A percentile compares a stretch with the other conserved stretches of the same genome.
These are phyloP conservation scores for Mohoua ochrocephala DNA, from an alignment of 2,113 vertebrate genomes.

Conservation along the genomic window DNA sequence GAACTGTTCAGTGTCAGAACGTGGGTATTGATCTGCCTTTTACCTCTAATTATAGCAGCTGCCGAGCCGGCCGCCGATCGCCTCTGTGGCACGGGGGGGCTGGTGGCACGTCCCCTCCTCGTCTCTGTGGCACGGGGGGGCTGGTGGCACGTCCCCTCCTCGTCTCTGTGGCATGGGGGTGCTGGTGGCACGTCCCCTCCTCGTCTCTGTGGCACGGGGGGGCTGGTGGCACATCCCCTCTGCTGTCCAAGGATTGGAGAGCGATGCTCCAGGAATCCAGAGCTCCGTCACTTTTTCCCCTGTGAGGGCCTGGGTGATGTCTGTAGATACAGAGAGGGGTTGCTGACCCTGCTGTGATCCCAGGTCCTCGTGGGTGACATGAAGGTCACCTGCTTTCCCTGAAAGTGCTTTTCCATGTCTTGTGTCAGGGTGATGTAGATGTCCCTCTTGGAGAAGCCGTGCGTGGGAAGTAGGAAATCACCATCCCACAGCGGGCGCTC, in stretches of 20 bases:
- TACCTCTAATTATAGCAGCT: not conserved
- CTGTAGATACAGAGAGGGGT: not conserved
- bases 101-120: not conserved
- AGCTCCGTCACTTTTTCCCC: not conserved
- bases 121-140: rapidly evolving
- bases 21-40: not conserved
- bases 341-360: not conserved
- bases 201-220: not conserved
- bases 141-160: not conserved
- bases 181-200: not conserved
- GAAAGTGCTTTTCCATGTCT: not conserved
- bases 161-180: rapidly evolving
- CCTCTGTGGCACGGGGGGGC: not conserved
- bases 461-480: not conserved
- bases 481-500: rapidly evolving
- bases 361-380: rapidly evolving
- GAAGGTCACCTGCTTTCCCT: not conserved
- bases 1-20: not conserved
- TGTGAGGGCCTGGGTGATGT: rapidly evolving
- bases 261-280: not conserved
- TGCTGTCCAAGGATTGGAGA: not conserved
- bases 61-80: rapidly evolving
- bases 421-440: not conserved
- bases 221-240: not conserved
- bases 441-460: rapidly evolving